phyloP scores from a whole-genome alignment of 2,888 invertebrate species.

The Arrhopalites spinosus region DNA sequence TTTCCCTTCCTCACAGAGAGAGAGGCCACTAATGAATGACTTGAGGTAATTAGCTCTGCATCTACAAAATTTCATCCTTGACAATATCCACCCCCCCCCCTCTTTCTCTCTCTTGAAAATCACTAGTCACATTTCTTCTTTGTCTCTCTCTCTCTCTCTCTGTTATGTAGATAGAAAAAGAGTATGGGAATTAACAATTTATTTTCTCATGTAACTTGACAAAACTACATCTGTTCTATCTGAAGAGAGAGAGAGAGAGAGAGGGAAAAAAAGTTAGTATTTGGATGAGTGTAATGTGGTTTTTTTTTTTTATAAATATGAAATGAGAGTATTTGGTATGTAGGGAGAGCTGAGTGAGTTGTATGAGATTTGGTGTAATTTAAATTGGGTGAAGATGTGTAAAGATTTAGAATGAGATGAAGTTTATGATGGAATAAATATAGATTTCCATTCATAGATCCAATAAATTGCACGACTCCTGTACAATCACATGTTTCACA shows the following conservation, averaged over 20 bases:
- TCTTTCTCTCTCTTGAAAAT: background rate
- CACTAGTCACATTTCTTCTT: too few relatives aligned
- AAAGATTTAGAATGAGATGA: too few relatives aligned
- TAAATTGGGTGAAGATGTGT: too few relatives aligned
- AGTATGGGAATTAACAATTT: background rate
- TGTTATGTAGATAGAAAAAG: background rate
- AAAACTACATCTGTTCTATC: too few relatives aligned
- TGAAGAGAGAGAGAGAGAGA: slow-evolving; percentile 26
- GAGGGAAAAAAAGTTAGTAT: slow-evolving; percentile 28
- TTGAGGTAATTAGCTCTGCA: slow-evolving; percentile 34
- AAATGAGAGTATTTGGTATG: slow-evolving; percentile 47
- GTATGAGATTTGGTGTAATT: background rate
- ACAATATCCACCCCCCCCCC: background rate
- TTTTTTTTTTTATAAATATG: slow-evolving; percentile 42
- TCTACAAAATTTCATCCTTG: too few relatives aligned
- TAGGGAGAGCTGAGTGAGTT: slow-evolving; percentile 5
- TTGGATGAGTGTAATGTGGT: slow-evolving; percentile 22
- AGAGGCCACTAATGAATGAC: slow-evolving; percentile 25
- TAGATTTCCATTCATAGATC: too few relatives aligned
- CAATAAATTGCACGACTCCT: too few relatives aligned
- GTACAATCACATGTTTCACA: too few relatives aligned
- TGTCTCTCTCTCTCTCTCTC: background rate
- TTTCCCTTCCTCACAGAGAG: slow-evolving; percentile 9
- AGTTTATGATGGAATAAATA: too few relatives aligned
- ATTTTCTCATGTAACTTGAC: too few relatives aligned